Percentiles rank a stretch among this genome's conserved stretches.
phyloP scores from a whole-genome alignment of 2,113 vertebrate genomes.

The Cheilinus undulatus region DNA sequence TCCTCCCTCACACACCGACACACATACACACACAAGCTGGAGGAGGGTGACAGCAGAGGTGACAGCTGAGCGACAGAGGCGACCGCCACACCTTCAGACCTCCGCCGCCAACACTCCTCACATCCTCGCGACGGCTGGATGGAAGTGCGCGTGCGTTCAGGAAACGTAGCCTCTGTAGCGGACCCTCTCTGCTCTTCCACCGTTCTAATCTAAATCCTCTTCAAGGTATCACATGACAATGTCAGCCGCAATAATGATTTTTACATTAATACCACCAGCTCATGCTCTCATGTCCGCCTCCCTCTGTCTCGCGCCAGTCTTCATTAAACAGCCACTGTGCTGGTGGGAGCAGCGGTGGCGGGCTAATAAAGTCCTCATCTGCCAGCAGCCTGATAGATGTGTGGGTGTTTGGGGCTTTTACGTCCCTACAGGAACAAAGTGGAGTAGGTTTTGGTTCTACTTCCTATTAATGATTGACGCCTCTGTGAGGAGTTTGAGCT shows the following conservation, averaged over 20 bases:
- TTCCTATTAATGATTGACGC: neutral
- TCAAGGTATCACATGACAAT: neutral
- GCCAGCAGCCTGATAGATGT: constrained; percentile 4
- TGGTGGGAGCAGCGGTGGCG: neutral
- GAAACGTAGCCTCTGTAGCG: constrained; percentile 2
- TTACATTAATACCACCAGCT: neutral
- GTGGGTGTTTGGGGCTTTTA: neutral
- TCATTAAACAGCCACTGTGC: neutral
- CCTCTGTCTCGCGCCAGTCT: neutral
- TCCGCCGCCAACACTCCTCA: constrained; percentile 19
- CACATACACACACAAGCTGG: constrained; percentile 4
- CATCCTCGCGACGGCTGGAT: constrained; percentile 40
- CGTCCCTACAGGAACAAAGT: neutral
- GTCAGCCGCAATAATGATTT: neutral
- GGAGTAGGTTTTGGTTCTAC: neutral
- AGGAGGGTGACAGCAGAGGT: neutral
- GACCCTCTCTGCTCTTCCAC: neutral
- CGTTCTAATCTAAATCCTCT: neutral
- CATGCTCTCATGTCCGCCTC: neutral
- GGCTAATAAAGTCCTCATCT: constrained; percentile 32
- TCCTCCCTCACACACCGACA: neutral
- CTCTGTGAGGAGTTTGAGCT: no score
- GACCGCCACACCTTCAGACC: constrained; percentile 57
- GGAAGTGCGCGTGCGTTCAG: constrained; percentile 52
- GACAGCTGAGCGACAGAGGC: constrained; percentile 32